Evolutionary conservation across 2,888 invertebrate species (phyloP).

Genomic region (Sminthurinus aureus): DNA sequence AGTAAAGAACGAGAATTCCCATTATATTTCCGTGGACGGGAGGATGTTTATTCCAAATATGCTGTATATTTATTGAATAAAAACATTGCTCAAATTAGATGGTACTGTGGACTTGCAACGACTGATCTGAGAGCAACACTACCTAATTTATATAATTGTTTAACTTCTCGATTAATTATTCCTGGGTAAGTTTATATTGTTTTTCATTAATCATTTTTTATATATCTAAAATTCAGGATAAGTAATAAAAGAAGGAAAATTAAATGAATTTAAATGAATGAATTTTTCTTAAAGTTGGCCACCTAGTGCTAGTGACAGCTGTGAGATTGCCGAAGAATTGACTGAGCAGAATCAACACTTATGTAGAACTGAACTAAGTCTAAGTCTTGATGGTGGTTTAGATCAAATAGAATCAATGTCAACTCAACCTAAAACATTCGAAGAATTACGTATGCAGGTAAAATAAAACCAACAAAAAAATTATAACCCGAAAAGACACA

Average conservation of each 20-base stretch:
- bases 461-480: no score
- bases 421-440: conserved; percentile 29
- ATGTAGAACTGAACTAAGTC: conserved; percentile 51
- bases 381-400: conserved; percentile 57
- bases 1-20: conserved; percentile 71
- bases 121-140: conserved; percentile 79
- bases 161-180: conserved; percentile 61
- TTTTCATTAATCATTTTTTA: background rate
- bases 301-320: conserved; percentile 54
- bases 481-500: no score
- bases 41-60: conserved; percentile 82
- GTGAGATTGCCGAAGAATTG: conserved; percentile 58
- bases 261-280: no score
- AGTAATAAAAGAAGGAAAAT: no score
- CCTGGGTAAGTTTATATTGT: conserved; percentile 50
- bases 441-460: conserved; percentile 29
- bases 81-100: conserved; percentile 89
- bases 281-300: conserved; percentile 52
- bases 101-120: conserved; percentile 77
- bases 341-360: conserved; percentile 57
- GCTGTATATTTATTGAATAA: conserved; percentile 92
- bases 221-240: background rate
- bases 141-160: conserved; percentile 73
- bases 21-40: conserved; percentile 69
- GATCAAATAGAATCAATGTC: conserved; percentile 55